Base-by-base conservation (phyloP, 1,140 invertebrate genomes). In the Leptopilina boulardi region DNA sequence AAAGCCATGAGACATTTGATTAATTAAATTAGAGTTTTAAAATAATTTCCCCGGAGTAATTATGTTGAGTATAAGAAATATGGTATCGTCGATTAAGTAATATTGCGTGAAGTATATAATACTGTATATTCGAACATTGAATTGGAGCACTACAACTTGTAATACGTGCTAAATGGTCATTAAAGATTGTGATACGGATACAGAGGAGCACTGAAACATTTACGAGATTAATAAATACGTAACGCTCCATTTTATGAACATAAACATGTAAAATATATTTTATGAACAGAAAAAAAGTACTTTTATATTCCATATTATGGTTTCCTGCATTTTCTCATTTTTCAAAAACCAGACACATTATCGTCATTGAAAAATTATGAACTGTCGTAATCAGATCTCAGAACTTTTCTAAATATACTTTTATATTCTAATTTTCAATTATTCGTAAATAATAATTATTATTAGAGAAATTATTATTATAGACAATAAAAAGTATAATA, bases 141-240 rank as follows among this genome's bases (percentile, higher is more conserved):
- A 26, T 26, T 59, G 19, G 51, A 18, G 19, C 18, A n/a, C n/a
- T n/a, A n/a, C n/a, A n/a, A n/a, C n/a, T 21, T 19, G 47, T 56
- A 26, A 59, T 26, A 30, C 56, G 56, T 59, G 56, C 11, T 26
- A 59, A 59, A 59, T 59, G 56, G 56, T 26, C 9, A 59, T 59
- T 59, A 59, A 15, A 59, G 56, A 59, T 59, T 59, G 23, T 26
- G 56, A 59, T 59, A 59, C 23, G 23, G 56, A 59, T 59, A 26
- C 11, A 15, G 23, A 26, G 21, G 56, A 5, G 56, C 21, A 51
- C n/a, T 51, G n/a, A 51, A 19, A 8, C 15, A 56, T 19, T 26
- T 21, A 56, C 10, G 21, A 26, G 21, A 26, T 3, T 59, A 21
- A 59, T 59, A 59, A 59, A 15, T 26, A 59, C 23, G 21, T 26